phyloP scores from a whole-genome alignment of 2,797 vertebrate species.

The Pseudotriccus pelzelni region DNA sequence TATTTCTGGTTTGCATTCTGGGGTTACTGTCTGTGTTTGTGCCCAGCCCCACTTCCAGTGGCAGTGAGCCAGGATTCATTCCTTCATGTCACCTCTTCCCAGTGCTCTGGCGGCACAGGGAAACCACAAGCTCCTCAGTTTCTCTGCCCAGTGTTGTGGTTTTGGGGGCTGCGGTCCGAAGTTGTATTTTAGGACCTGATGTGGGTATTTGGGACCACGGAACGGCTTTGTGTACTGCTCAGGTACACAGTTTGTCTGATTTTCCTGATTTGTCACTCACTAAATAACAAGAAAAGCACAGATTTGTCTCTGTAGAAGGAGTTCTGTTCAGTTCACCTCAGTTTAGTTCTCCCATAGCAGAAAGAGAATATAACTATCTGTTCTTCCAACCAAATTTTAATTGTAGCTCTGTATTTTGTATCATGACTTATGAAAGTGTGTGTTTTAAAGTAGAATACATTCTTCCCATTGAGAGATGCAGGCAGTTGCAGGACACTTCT shows the following conservation, averaged over 20 bases:
- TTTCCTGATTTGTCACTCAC: background rate
- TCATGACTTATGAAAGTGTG: background rate
- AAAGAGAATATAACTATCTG: background rate
- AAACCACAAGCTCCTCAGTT: background rate
- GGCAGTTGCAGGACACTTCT: background rate
- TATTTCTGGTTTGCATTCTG: background rate
- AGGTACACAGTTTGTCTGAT: no score
- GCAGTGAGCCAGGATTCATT: background rate
- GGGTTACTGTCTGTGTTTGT: rapidly evolving
- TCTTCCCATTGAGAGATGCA: background rate
- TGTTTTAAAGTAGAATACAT: background rate
- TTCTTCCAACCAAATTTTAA: background rate
- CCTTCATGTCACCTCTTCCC: rapidly evolving
- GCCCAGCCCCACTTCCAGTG: rapidly evolving
- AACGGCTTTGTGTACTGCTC: background rate
- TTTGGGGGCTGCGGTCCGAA: background rate
- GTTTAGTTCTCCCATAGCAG: background rate
- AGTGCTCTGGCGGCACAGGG: background rate
- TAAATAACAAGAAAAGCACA: background rate
- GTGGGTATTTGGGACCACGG: rapidly evolving
- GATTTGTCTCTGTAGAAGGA: background rate
- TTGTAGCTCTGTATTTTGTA: background rate
- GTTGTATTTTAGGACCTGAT: background rate
- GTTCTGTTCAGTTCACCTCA: background rate
- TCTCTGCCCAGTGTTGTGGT: background rate